phyloP scores from a whole-genome alignment of 2,113 vertebrate species.

The Lamprotornis superbus region DNA sequence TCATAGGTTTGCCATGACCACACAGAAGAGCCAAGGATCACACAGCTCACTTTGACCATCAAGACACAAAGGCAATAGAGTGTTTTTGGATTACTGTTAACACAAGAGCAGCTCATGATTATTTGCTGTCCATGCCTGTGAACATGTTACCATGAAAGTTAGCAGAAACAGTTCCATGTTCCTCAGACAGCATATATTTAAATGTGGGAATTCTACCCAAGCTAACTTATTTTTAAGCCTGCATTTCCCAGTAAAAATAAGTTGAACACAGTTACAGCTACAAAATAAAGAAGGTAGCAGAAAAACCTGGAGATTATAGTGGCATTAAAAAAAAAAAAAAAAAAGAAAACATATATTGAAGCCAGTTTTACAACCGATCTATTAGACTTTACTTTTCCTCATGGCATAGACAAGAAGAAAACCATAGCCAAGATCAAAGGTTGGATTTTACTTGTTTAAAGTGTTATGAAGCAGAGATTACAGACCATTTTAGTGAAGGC shows the following conservation, averaged over 20 bases:
- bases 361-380: not conserved
- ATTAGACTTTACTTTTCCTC: not conserved
- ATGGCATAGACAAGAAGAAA: not conserved
- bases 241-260: not conserved
- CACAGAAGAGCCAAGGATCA: not conserved
- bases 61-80: not conserved
- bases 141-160: not conserved
- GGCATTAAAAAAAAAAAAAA: not conserved
- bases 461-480: not conserved
- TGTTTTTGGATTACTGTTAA: not conserved
- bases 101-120: not conserved
- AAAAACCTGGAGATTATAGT: not conserved
- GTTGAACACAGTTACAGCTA: not conserved
- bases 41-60: not conserved
- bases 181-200: not conserved
- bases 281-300: not conserved
- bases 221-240: not conserved
- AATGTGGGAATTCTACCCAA: not conserved
- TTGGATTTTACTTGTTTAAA: not conserved
- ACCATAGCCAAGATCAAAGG: fast-evolving
- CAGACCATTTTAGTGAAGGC: not conserved
- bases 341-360: not conserved
- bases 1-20: not conserved
- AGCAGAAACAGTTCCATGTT: not conserved
- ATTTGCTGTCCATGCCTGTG: not conserved